These are phyloP conservation scores for Paedocypris micromegethes DNA, from an alignment of 2,797 vertebrate species.

Conservation along the genomic window DNA sequence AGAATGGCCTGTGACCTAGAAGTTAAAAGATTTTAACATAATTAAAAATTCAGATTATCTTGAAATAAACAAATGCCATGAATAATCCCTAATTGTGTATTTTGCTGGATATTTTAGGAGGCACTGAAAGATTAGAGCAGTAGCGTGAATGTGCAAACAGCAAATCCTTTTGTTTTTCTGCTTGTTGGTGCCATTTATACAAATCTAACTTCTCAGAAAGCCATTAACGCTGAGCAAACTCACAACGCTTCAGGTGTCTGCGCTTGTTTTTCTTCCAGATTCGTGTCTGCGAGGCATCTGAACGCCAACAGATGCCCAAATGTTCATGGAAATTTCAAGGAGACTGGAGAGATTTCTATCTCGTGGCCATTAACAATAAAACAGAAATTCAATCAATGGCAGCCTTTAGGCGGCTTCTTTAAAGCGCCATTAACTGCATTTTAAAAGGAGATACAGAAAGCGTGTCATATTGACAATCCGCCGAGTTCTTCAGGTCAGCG, in stretches of 20 bases:
- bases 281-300: conserved; percentile 12
- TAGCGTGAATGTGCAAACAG: background rate
- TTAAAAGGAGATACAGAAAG: conserved; percentile 22
- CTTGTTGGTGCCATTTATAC: conserved; percentile 1
- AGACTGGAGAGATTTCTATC: conserved; percentile 4
- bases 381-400: conserved; percentile 25
- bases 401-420: conserved; percentile 18
- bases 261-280: conserved; percentile 1
- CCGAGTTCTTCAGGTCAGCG: no score
- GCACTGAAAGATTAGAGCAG: background rate
- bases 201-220: conserved; percentile 1
- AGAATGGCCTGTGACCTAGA: no score
- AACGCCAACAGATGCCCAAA: background rate
- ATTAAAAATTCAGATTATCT: no score
- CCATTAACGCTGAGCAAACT: conserved; percentile 2
- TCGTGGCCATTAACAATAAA: conserved; percentile 2
- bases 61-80: no score
- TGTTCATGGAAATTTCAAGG: conserved; percentile 9
- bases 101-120: background rate
- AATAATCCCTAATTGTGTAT: no score
- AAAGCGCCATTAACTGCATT: conserved; percentile 29
- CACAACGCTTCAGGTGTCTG: background rate
- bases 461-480: background rate
- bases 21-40: no score
- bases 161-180: conserved; percentile 8